phyloP scores from a whole-genome alignment of 2,113 vertebrate species.

The Nicator chloris region DNA sequence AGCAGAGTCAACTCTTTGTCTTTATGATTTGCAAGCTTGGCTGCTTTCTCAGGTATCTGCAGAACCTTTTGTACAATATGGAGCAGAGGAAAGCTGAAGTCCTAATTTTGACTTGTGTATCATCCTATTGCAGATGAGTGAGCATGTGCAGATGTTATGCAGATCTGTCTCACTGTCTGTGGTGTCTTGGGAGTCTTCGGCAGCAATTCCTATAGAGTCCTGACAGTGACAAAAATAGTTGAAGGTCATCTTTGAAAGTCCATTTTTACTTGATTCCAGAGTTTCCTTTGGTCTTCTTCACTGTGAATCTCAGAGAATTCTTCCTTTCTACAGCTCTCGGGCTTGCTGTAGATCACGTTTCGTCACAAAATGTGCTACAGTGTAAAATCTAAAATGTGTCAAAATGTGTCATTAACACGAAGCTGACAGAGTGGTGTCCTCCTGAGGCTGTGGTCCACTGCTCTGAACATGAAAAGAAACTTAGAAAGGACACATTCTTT shows the following conservation, averaged over 20 bases:
- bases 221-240: background rate
- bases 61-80: background rate
- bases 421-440: background rate
- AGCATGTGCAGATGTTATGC: background rate
- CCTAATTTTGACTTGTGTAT: background rate
- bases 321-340: background rate
- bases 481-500: background rate
- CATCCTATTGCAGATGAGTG: background rate
- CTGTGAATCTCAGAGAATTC: background rate
- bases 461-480: background rate
- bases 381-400: background rate
- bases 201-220: background rate
- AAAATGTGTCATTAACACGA: background rate
- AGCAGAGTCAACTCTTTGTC: background rate
- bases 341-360: background rate
- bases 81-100: background rate
- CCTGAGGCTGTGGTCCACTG: background rate
- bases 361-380: background rate
- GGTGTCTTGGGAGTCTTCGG: background rate
- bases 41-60: background rate
- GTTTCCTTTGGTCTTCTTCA: background rate
- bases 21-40: background rate
- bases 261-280: background rate
- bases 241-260: background rate
- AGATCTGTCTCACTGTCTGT: background rate